These are phyloP conservation scores for Enhydra lutris DNA, from an alignment of 2,113 vertebrate genomes.

Conservation along the genomic window DNA sequence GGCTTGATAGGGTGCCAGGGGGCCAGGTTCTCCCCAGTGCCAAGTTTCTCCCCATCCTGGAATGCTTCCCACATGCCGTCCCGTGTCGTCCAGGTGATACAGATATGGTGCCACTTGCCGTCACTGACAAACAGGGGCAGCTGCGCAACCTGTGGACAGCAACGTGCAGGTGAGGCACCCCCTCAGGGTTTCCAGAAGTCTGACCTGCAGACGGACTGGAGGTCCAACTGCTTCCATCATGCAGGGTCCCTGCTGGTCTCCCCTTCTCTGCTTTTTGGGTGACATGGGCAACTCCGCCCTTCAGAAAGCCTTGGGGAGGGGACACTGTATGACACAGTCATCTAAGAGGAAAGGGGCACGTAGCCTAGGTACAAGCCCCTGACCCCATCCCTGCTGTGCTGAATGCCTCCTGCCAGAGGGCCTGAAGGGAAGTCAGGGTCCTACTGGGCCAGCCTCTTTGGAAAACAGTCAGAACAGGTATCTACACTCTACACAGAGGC, in stretches of 20 bases:
- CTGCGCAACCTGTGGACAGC: conserved; percentile 89
- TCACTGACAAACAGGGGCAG: conserved; percentile 95
- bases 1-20: conserved; percentile 99
- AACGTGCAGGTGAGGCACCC: background rate
- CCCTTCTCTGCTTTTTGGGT: background rate
- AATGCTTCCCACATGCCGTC: conserved; percentile 99
- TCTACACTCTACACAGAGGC: background rate
- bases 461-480: background rate
- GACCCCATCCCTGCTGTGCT: fast-evolving
- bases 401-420: background rate
- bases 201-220: no score
- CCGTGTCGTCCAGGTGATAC: conserved; percentile 97
- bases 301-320: background rate
- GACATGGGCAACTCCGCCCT: background rate
- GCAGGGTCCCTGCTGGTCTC: background rate
- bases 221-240: background rate
- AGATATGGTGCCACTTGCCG: conserved; percentile 98
- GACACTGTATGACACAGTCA: background rate
- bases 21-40: conserved; percentile 96
- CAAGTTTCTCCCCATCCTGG: conserved; percentile 96
- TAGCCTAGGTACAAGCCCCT: background rate
- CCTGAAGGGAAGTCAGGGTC: background rate
- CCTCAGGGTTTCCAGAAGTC: fast-evolving
- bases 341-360: background rate
- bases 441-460: background rate